Percentiles rank a stretch among this genome's conserved stretches.
phyloP scores from a whole-genome alignment of 2,797 vertebrate genomes.

The Anguilla pacifica region DNA sequence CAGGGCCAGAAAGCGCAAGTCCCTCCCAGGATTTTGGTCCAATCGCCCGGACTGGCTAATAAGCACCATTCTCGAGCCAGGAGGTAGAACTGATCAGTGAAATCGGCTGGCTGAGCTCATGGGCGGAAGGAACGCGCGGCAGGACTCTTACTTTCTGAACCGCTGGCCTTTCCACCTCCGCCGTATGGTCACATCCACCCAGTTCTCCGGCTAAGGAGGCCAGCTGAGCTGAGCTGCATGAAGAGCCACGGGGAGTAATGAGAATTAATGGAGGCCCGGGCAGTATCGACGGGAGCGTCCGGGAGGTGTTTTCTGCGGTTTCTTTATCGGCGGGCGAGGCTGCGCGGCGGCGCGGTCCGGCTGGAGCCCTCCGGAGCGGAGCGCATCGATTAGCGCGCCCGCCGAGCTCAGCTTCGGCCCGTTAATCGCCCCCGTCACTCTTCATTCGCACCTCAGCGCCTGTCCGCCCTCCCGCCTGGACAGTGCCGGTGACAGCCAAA shows the following conservation, averaged over 20 bases:
- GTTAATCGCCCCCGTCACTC: constrained; percentile 43
- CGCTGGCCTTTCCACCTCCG: not conserved
- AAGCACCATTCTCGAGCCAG: not conserved
- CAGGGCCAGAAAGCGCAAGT: no score
- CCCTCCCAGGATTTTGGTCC: no score
- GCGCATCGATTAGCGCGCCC: constrained; percentile 59
- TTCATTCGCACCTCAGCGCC: constrained; percentile 40
- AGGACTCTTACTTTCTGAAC: not conserved
- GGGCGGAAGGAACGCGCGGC: not conserved
- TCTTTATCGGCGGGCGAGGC: constrained; percentile 57
- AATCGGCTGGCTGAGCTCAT: not conserved
- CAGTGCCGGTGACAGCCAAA: constrained; percentile 40
- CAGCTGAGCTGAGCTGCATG: constrained; percentile 29
- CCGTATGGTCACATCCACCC: constrained; percentile 25
- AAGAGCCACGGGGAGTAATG: constrained; percentile 50
- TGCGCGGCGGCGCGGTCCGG: constrained; percentile 40
- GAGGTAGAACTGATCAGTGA: not conserved
- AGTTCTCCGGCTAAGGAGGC: constrained; percentile 13
- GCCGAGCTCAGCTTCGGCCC: constrained; percentile 48
- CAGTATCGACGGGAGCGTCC: constrained; percentile 48
- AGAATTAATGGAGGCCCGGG: constrained; percentile 56
- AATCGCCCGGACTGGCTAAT: no score
- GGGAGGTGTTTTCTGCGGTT: constrained; percentile 41
- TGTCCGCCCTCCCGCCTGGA: constrained; percentile 43
- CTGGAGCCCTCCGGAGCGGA: constrained; percentile 45